Evolutionary conservation across 2,113 vertebrate genomes (phyloP), one percentile per base, ranked within the genome.

Genomic region (Misgurnus anguillicaudatus): DNA sequence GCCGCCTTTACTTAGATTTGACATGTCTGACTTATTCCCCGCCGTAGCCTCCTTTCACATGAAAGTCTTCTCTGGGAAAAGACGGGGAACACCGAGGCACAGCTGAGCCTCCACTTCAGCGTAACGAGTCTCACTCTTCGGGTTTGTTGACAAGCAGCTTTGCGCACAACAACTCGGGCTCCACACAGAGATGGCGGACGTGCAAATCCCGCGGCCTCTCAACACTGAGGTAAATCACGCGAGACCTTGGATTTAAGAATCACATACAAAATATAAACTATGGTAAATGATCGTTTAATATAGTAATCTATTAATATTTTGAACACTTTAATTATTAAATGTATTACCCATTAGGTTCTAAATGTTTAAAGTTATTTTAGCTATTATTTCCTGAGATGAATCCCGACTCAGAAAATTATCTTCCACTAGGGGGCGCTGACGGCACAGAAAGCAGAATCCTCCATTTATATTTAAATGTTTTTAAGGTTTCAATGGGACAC

Each of bases 1-100:
- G 89, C 95, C 94, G 91, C 95, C 95, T 95, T 96, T 97, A 94
- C 95, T 96, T 91, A 97, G 94, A 93, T 97, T 97, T 90, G 96
- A 97, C 96, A 97, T 98, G 93, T 72, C 83, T 83, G 76, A 91
- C 90, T 91, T 85, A 83, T 85, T 91, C 84, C 88, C 87, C 87
- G 83, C 83, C 84, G 73, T 85, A 89, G 86, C 89, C 86, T 86
- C 84, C 87, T 87, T 90, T 93, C 88, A 94, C 90, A 93, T 93
- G 85, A 91, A 93, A 86, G 72, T 88, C 73, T 80, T 85, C 42
- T 89, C 80, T 81, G 9, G 69, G 82, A 76, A 80, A 87, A 85
- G 86, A 85, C 88, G 81, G 85, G 86, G 81, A 78, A 82, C 83
- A 86, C 86, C 86, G 84, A 87, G 88, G 85, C 86, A 82, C 84